A percentile compares a stretch with the other conserved stretches of the same genome.
These are phyloP conservation scores for Brachyistius frenatus DNA, from an alignment of 2,113 vertebrate species.

Conservation along the genomic window DNA sequence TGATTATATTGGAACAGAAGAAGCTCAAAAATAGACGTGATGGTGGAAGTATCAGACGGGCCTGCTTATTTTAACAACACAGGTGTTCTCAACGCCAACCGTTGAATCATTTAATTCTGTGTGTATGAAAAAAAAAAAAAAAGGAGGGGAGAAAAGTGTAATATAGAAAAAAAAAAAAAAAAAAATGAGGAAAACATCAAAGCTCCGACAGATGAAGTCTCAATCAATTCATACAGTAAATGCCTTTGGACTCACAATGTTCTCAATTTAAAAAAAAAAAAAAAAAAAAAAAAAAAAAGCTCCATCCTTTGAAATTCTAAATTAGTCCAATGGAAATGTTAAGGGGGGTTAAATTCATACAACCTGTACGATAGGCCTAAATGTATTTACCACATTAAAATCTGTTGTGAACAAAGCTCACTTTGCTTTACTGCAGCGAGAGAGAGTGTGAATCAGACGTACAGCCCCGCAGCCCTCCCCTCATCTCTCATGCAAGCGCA, in stretches of 20 bases:
- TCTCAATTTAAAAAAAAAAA: constrained; percentile 40
- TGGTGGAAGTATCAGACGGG: constrained; percentile 62
- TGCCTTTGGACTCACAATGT: constrained; percentile 59
- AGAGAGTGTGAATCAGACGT: not conserved
- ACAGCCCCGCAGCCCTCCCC: not conserved
- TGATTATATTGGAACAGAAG: constrained; percentile 70
- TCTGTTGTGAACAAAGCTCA: constrained; percentile 33
- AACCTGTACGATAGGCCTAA: constrained; percentile 3
- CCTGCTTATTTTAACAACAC: constrained; percentile 74
- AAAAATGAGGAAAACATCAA: constrained; percentile 73
- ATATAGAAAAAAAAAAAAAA: constrained; percentile 20
- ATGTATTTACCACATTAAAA: constrained; percentile 48
- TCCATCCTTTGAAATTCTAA: constrained; percentile 59
- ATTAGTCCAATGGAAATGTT: constrained; percentile 54
- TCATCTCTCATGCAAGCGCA: not conserved
- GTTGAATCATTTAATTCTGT: constrained; percentile 47
- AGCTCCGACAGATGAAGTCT: constrained; percentile 66
- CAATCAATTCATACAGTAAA: constrained; percentile 64
- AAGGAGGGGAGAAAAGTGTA: constrained; percentile 59
- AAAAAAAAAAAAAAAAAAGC: constrained; percentile 9
- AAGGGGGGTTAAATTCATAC: constrained; percentile 23
- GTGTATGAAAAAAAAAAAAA: constrained; percentile 26
- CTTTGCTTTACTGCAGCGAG: not conserved
- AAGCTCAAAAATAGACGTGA: constrained; percentile 53
- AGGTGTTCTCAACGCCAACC: constrained; percentile 77